Conservation (phyloP, 2,888 invertebrate genomes). For the Clunio marinus region DNA sequence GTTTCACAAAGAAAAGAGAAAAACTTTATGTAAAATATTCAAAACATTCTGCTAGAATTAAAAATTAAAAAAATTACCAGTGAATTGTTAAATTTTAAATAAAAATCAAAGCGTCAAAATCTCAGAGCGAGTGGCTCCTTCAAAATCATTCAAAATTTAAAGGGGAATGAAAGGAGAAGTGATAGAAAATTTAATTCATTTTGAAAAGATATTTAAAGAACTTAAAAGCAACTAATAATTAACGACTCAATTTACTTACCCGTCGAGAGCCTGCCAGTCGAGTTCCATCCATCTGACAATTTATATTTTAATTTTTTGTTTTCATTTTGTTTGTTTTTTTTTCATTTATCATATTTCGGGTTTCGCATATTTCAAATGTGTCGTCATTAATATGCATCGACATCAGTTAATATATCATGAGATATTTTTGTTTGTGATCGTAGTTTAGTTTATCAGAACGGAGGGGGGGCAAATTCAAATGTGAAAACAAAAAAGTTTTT, state of each 20-base stretch:
- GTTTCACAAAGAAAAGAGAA: too few species aligned
- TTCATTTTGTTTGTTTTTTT: conserved; percentile 4
- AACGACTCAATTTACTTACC: too few species aligned
- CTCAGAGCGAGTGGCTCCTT: too few species aligned
- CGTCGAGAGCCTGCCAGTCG: conserved; percentile 29
- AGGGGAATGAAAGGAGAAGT: too few species aligned
- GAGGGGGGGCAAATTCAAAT: conserved; percentile 19
- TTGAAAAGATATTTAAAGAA: background rate
- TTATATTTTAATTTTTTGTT: conserved; percentile 21
- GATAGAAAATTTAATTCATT: too few species aligned
- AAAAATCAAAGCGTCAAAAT: too few species aligned
- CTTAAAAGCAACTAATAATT: background rate
- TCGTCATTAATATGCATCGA: background rate
- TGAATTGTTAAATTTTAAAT: too few species aligned
- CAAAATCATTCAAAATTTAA: too few species aligned
- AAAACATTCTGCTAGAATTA: too few species aligned
- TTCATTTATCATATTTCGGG: background rate
- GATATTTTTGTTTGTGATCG: background rate
- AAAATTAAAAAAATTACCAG: too few species aligned
- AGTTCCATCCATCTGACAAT: conserved; percentile 30
- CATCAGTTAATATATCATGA: too few species aligned
- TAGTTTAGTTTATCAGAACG: conserved; percentile 2
- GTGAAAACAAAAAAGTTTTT: conserved; percentile 25
- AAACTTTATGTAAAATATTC: too few species aligned
- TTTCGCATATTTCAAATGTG: background rate